Evolutionary conservation across 2,888 invertebrate species (phyloP).

Genomic region (Esperia sulphurella): DNA sequence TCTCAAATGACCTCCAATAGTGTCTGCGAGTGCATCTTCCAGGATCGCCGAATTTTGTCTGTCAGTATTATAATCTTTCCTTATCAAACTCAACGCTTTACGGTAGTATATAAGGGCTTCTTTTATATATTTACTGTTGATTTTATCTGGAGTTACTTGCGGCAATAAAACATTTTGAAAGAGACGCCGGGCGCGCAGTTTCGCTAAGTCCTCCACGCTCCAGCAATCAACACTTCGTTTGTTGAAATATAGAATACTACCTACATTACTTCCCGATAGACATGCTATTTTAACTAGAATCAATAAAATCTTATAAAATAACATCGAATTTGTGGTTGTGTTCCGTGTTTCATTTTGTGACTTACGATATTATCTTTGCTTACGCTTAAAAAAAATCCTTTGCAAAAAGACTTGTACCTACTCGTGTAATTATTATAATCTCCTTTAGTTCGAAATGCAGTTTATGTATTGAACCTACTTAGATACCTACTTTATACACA

Average conservation of each 20-base stretch:
- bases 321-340: conserved; percentile 30
- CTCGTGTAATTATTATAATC: no score
- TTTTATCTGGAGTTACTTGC: conserved; percentile 40
- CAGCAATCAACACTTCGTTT: conserved; percentile 44
- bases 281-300: conserved; percentile 31
- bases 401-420: background rate
- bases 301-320: conserved; percentile 45
- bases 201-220: conserved; percentile 53
- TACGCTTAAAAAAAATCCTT: no score
- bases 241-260: conserved; percentile 54
- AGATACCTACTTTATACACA: no score
- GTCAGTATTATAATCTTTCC: conserved; percentile 24
- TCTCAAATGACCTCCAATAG: conserved; percentile 60
- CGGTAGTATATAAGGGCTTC: conserved; percentile 47
- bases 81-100: conserved; percentile 34
- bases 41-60: conserved; percentile 31
- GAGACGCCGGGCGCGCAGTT: conserved; percentile 48
- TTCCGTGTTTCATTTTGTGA: background rate
- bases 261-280: conserved; percentile 38
- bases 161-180: conserved; percentile 52
- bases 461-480: no score
- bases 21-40: conserved; percentile 53
- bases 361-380: no score
- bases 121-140: conserved; percentile 45
- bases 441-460: no score